These are phyloP conservation scores for Drosophila fuyamai DNA, from an alignment of 1,140 invertebrate genomes.

Conservation along the genomic window DNA sequence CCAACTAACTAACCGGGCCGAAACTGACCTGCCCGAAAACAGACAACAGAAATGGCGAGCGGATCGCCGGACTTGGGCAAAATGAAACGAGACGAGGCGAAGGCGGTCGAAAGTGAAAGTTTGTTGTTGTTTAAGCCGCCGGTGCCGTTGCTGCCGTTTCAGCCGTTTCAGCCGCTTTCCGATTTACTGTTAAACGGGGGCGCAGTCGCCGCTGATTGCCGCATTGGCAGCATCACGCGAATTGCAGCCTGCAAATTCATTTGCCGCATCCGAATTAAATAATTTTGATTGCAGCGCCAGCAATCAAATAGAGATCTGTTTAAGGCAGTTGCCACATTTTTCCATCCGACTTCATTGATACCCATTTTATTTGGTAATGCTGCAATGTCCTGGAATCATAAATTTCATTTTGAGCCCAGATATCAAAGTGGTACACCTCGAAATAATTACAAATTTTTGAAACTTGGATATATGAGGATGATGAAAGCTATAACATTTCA, in stretches of 20 bases:
- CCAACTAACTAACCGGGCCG: constrained; percentile 34
- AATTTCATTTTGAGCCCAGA: too few species aligned
- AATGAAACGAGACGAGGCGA: constrained; percentile 33
- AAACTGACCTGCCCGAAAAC: constrained; percentile 77
- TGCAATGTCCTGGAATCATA: too few species aligned
- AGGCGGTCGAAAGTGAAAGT: constrained; percentile 71
- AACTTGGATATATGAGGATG: too few species aligned
- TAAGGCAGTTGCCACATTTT: constrained; percentile 7
- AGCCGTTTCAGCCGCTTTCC: neutral
- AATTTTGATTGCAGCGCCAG: constrained; percentile 66
- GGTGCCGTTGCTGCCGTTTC: too few species aligned
- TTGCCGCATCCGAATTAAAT: constrained; percentile 72
- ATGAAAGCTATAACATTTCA: too few species aligned
- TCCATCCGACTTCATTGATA: neutral
- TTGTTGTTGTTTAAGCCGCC: constrained; percentile 31
- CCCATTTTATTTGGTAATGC: too few species aligned
- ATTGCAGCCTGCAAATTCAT: constrained; percentile 54
- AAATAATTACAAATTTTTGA: too few species aligned
- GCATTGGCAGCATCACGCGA: constrained; percentile 73
- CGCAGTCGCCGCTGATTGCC: constrained; percentile 53
- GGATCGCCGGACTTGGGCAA: constrained; percentile 1
- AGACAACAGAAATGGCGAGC: neutral
- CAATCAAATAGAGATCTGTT: constrained; percentile 39
- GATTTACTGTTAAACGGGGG: constrained; percentile 52
- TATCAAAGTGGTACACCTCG: too few species aligned